Base-by-base conservation (phyloP, 2,113 vertebrate genomes). In the Polypterus bichir region DNA sequence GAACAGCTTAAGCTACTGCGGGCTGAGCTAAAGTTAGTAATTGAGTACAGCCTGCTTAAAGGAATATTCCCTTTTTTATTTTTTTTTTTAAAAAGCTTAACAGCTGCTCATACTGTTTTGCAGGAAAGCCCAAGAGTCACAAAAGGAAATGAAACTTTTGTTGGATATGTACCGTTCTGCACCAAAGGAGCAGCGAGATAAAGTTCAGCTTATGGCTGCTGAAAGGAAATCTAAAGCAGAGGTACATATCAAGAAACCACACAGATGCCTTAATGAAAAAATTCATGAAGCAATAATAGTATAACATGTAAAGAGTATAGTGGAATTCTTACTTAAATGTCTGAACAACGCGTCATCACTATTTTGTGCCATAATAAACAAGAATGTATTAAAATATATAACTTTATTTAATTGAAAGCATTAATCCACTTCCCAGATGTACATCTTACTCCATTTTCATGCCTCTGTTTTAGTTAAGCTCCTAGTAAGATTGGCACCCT, bases 151-250 rank as follows among this genome's bases (percentile, higher is more conserved):
- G 94, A 97, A 97, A 64, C 81, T 98, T 0, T 72, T 98, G 60
- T 72, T 98, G 53, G 94, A 98, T 73, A 98, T 98, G 96, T 98
- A 98, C 70, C 89, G 91, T 49, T 97, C 94, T 11, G 94, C 94
- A 4, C 96, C 94, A 0, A 98, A 98, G 71, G 96, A 98, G 67
- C 94, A 98, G 79, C 85, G 96, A 46, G 94, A 98, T 79, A 98
- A 97, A 76, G 96, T 98, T 4, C 93, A 97, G 73, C 83, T 98
- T 3, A 97, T 98, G 96, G 94, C 96, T 61, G 94, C 96, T 27
- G 96, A 98, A 76, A 94, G 92, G 77, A 97, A 95, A 71, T 75
- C 90, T 10, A 97, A 97, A 77, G 91, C 92, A 59, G 96, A 98
- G 91, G 94, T 97, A 78, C 7, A 9, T 46, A 3, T 4, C 46